Conservation (phyloP, 2,797 vertebrate species). For the Mallotus villosus region DNA sequence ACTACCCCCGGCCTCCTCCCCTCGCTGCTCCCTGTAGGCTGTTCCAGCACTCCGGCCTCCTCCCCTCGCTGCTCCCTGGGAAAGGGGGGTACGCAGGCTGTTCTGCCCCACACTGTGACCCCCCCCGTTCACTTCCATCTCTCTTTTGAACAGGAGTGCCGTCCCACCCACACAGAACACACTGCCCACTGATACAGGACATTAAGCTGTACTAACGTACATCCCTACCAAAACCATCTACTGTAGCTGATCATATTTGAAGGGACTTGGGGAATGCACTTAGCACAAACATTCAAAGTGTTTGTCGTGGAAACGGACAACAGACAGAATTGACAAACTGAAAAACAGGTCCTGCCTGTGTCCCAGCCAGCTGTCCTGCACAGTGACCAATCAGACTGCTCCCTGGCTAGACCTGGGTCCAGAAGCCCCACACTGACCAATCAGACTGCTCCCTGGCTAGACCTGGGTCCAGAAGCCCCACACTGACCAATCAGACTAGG, state of each 20-base stretch:
- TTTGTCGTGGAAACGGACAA: not conserved
- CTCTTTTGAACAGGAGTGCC: not conserved
- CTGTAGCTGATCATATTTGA: not conserved
- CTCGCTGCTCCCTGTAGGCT: too few species aligned
- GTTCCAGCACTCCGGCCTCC: conserved; percentile 27
- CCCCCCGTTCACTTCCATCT: conserved; percentile 45
- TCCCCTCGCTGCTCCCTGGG: conserved; percentile 23
- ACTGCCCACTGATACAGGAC: conserved; percentile 48
- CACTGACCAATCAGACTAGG: conserved; percentile 19
- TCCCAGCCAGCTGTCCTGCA: too few species aligned
- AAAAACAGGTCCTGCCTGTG: conserved; percentile 28
- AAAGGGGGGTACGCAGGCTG: conserved; percentile 46
- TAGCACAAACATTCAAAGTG: not conserved
- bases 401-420: conserved; percentile 38
- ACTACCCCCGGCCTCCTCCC: too few species aligned
- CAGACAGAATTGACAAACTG: conserved; percentile 40
- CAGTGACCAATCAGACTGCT: conserved; percentile 7
- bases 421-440: conserved; percentile 39
- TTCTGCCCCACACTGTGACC: conserved; percentile 61
- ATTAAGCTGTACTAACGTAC: conserved; percentile 53
- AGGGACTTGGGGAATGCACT: not conserved
- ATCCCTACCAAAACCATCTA: too few species aligned
- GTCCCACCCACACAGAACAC: conserved; percentile 39
- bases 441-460: conserved; percentile 9
- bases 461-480: conserved; percentile 57